Evolutionary conservation across 2,797 vertebrate genomes (phyloP).

Genomic region (Heliangelus exortis): DNA sequence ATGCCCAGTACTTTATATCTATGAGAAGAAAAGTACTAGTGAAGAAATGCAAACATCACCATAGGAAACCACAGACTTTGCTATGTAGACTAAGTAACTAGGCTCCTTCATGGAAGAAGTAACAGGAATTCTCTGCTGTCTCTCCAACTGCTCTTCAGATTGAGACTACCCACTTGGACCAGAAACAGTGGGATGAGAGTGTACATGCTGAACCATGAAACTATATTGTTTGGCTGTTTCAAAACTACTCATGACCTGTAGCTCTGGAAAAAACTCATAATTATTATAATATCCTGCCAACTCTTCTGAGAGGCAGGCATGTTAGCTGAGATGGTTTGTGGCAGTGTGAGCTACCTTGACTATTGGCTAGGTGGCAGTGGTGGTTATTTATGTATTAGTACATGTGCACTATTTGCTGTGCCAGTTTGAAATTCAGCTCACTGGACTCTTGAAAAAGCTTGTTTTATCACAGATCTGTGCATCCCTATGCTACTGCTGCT

Average conservation of each 20-base stretch:
- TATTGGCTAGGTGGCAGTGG: slow-evolving; percentile 38
- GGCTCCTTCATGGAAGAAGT: background rate
- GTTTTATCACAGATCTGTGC: background rate
- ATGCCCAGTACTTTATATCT: background rate
- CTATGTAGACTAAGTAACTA: background rate
- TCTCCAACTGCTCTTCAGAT: background rate
- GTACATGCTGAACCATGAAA: background rate
- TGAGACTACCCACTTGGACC: background rate
- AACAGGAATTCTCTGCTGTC: background rate
- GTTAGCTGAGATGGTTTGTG: background rate
- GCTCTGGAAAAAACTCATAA: background rate
- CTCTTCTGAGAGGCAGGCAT: background rate
- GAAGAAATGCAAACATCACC: background rate
- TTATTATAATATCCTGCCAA: background rate
- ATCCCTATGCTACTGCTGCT: background rate
- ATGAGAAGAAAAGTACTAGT: background rate
- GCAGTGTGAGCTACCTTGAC: background rate
- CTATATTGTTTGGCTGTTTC: background rate
- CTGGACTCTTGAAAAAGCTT: background rate
- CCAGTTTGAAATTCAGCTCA: background rate
- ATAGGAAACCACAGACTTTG: background rate
- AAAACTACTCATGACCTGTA: background rate
- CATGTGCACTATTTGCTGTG: background rate
- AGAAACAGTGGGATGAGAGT: background rate
- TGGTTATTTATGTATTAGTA: background rate